Evolutionary conservation across 2,113 vertebrate species (phyloP).

Genomic region (Datnioides undecimradiatus): DNA sequence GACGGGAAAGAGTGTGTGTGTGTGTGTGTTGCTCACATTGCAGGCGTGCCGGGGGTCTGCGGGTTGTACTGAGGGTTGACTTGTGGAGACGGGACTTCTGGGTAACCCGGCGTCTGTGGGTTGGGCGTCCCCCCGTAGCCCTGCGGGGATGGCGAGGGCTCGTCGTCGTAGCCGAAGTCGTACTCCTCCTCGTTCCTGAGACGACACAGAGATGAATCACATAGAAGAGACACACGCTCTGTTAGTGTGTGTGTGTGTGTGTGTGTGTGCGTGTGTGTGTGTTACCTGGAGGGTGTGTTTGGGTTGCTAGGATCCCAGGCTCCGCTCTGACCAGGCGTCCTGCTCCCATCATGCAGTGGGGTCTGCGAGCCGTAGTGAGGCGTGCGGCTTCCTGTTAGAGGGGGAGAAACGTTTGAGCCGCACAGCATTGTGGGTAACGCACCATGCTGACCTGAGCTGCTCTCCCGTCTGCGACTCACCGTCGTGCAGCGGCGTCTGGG

Average conservation of each 20-base stretch:
- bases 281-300: constrained; percentile 93
- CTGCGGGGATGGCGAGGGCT: constrained; percentile 94
- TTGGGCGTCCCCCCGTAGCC: constrained; percentile 94
- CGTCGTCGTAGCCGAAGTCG: constrained; percentile 92
- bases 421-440: background rate
- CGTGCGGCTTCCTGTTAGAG: constrained; percentile 88
- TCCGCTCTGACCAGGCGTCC: constrained; percentile 94
- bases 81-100: constrained; percentile 93
- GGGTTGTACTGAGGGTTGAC: constrained; percentile 97
- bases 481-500: constrained; percentile 93
- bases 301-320: constrained; percentile 97
- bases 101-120: constrained; percentile 95
- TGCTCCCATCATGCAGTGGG: constrained; percentile 93
- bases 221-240: no score
- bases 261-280: background rate
- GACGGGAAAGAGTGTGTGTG: no score
- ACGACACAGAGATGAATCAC: background rate
- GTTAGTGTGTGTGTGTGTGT: background rate
- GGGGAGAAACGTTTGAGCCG: background rate
- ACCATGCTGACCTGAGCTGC: no score
- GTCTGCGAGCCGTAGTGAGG: constrained; percentile 96
- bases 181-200: constrained; percentile 93
- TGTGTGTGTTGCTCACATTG: constrained; percentile 90
- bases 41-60: constrained; percentile 93
- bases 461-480: no score